Evolutionary conservation across 2,113 vertebrate species (phyloP).

Genomic region (Perca flavescens): DNA sequence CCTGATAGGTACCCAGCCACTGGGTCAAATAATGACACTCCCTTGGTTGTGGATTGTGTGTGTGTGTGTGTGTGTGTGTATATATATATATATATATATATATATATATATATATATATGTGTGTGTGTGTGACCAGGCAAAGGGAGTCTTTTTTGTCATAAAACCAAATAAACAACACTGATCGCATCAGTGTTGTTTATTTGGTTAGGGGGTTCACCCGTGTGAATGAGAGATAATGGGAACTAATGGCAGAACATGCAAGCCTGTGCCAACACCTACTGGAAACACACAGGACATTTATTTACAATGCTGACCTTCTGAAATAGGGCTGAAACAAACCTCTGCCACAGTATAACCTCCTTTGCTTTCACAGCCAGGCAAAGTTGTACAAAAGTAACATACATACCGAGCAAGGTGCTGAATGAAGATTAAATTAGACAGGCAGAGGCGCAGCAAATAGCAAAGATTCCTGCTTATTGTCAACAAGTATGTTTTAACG

Average conservation of each 20-base stretch:
- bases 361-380: background rate
- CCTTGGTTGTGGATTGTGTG: background rate
- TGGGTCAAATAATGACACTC: constrained; percentile 42
- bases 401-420: background rate
- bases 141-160: constrained; percentile 1
- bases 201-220: too few species aligned
- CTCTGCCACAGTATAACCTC: constrained; percentile 13
- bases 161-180: constrained; percentile 39
- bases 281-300: constrained; percentile 39
- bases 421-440: background rate
- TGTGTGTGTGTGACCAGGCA: background rate
- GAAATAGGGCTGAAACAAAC: constrained; percentile 51
- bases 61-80: background rate
- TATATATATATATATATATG: background rate
- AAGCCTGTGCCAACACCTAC: constrained; percentile 27
- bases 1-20: constrained; percentile 47
- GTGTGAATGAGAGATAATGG: constrained; percentile 51
- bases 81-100: too few species aligned
- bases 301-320: constrained; percentile 51
- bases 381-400: constrained; percentile 2
- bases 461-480: background rate
- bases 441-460: background rate
- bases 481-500: constrained; percentile 1
- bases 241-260: constrained; percentile 35
- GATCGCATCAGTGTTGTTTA: constrained; percentile 56